These are phyloP conservation scores for Drosophila mimica DNA, from an alignment of 2,888 invertebrate genomes.

Conservation along the genomic window DNA sequence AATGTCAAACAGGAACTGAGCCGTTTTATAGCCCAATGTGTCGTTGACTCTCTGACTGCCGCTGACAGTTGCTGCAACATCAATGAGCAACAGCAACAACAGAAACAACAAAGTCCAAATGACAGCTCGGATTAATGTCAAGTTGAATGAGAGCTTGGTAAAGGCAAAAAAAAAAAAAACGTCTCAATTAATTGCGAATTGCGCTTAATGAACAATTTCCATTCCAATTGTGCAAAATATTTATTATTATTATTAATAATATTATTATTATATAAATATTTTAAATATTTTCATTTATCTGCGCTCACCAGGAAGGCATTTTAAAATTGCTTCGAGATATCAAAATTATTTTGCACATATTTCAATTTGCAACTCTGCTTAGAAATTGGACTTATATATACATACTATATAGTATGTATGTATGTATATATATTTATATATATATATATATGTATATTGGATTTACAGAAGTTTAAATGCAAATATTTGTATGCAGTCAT, in stretches of 20 bases:
- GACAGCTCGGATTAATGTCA: slow-evolving; percentile 48
- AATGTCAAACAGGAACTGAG: slow-evolving; percentile 48
- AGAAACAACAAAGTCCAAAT: slow-evolving; percentile 13
- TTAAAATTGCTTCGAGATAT: slow-evolving; percentile 1
- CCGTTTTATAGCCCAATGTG: slow-evolving; percentile 44
- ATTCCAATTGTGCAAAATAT: slow-evolving; percentile 17
- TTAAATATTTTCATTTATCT: slow-evolving; percentile 28
- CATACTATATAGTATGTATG: neutral
- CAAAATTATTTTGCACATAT: neutral
- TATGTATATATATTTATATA: no score
- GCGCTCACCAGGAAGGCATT: neutral
- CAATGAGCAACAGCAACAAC: slow-evolving; percentile 11
- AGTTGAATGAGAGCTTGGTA: slow-evolving; percentile 23
- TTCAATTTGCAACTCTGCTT: neutral
- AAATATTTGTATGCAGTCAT: slow-evolving; percentile 1
- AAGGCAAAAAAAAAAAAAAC: slow-evolving; percentile 10
- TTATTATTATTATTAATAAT: neutral
- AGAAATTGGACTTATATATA: no score
- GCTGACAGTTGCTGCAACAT: slow-evolving; percentile 8
- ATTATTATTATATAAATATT: neutral
- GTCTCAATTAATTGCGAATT: slow-evolving; percentile 48
- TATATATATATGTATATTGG: neutral
- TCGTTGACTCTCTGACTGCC: slow-evolving; percentile 43
- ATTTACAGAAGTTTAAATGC: neutral
- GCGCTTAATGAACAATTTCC: slow-evolving; percentile 37